These are phyloP conservation scores for Drosophila tsacasi DNA, from an alignment of 1,140 invertebrate genomes.

Conservation along the genomic window DNA sequence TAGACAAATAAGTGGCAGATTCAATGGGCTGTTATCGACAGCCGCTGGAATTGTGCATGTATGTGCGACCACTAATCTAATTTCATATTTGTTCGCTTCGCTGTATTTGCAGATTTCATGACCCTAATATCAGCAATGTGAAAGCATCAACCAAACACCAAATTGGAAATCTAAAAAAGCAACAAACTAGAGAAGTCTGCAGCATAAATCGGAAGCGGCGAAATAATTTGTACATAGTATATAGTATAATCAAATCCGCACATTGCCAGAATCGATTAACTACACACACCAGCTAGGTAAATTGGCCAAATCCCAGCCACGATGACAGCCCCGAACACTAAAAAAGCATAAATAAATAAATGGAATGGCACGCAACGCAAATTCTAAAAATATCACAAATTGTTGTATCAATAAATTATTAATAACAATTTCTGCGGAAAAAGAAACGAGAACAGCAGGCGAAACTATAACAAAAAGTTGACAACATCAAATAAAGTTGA, in stretches of 20 bases:
- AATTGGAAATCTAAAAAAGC: conserved; percentile 31
- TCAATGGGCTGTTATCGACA: conserved; percentile 35
- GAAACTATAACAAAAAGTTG: conserved; percentile 39
- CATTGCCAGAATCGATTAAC: conserved; percentile 42
- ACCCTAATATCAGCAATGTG: conserved; percentile 71
- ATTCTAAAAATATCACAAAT: conserved; percentile 68
- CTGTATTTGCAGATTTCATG: conserved; percentile 77
- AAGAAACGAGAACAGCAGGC: conserved; percentile 8
- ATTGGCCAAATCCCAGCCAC: conserved; percentile 4
- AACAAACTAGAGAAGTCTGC: conserved; percentile 43
- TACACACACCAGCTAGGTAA: conserved; percentile 21
- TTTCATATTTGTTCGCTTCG: conserved; percentile 59
- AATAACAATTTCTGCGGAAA: conserved; percentile 62
- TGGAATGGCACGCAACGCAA: conserved; percentile 50
- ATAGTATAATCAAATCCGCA: conserved; percentile 34
- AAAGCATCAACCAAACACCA: conserved; percentile 16
- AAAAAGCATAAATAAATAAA: conserved; percentile 68
- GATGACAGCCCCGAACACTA: conserved; percentile 30
- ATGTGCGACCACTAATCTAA: conserved; percentile 70
- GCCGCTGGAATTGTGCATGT: conserved; percentile 44
- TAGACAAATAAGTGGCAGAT: conserved; percentile 8
- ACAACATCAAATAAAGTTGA: conserved; percentile 56
- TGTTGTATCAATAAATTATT: conserved; percentile 71
- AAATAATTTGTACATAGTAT: conserved; percentile 69
- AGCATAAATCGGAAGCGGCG: conserved; percentile 63